Evolutionary conservation across 2,113 vertebrate species (phyloP).

Genomic region (Psephotus haematonotus): DNA sequence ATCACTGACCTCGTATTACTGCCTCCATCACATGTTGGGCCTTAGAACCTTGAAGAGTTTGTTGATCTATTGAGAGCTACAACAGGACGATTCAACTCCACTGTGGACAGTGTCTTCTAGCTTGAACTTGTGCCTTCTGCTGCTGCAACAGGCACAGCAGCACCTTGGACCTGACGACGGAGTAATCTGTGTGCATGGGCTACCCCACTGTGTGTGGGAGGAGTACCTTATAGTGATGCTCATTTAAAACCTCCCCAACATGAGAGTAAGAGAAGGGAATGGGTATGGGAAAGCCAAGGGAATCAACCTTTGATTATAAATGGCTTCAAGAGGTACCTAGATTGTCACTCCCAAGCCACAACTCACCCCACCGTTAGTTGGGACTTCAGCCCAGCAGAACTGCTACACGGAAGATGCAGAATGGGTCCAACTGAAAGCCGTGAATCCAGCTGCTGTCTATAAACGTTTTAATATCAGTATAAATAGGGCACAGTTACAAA

Average conservation of each 20-base stretch:
- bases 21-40: not conserved
- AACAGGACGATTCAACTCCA: not conserved
- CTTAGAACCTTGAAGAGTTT: not conserved
- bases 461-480: constrained; percentile 84
- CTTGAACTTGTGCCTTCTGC: not conserved
- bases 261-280: not conserved
- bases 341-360: not conserved
- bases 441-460: constrained; percentile 44
- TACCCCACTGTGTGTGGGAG: not conserved
- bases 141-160: not conserved
- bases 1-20: not conserved
- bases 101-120: accelerated
- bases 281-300: constrained; percentile 2
- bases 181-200: not conserved
- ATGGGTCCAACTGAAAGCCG: not conserved
- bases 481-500: constrained; percentile 83
- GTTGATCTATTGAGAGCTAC: not conserved
- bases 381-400: not conserved
- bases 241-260: not conserved
- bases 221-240: not conserved
- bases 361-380: not conserved
- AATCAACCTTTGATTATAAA: not conserved
- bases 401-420: not conserved
- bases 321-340: not conserved
- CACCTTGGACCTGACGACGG: not conserved